Conservation (phyloP, 2,888 invertebrate genomes). For the Sisyra terminalis region DNA sequence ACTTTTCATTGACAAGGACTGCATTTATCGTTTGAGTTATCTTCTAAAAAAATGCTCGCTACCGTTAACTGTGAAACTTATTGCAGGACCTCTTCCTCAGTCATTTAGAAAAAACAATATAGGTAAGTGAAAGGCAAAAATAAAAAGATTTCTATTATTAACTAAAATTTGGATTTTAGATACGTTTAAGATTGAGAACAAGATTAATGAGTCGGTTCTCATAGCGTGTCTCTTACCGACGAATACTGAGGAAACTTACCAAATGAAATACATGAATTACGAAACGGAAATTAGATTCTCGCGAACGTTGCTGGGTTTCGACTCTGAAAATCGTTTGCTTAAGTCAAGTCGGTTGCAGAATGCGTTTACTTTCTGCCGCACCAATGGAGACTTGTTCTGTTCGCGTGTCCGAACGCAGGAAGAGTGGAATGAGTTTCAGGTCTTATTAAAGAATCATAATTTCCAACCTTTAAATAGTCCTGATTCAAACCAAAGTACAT, state of each 20-base stretch:
- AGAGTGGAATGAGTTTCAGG: conserved; percentile 2
- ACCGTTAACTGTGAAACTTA: conserved; percentile 40
- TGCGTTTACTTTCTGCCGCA: conserved; percentile 46
- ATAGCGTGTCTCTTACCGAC: conserved; percentile 46
- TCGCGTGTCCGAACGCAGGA: conserved; percentile 30
- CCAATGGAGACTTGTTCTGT: conserved; percentile 45
- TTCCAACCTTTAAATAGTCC: conserved; percentile 43
- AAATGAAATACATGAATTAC: conserved; percentile 34
- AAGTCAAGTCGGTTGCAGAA: conserved; percentile 45
- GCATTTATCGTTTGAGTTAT: conserved; percentile 30
- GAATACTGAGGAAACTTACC: conserved; percentile 29
- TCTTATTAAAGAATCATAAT: conserved; percentile 24
- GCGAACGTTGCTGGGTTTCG: conserved; percentile 42
- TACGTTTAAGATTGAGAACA: conserved; percentile 39
- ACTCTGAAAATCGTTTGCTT: conserved; percentile 43
- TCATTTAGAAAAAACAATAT: conserved; percentile 45
- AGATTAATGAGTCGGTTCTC: conserved; percentile 44
- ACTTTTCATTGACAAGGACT: conserved; percentile 30
- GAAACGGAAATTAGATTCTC: conserved; percentile 36
- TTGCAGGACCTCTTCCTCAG: conserved; percentile 39
- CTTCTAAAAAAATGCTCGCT: conserved; percentile 38
- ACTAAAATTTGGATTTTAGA: conserved; percentile 23
- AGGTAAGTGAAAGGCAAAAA: conserved; percentile 27
- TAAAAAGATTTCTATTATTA: not conserved
- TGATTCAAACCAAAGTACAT: too few species aligned